These are phyloP conservation scores for Ploceus nigricollis DNA, from an alignment of 2,113 vertebrate genomes.

Conservation along the genomic window DNA sequence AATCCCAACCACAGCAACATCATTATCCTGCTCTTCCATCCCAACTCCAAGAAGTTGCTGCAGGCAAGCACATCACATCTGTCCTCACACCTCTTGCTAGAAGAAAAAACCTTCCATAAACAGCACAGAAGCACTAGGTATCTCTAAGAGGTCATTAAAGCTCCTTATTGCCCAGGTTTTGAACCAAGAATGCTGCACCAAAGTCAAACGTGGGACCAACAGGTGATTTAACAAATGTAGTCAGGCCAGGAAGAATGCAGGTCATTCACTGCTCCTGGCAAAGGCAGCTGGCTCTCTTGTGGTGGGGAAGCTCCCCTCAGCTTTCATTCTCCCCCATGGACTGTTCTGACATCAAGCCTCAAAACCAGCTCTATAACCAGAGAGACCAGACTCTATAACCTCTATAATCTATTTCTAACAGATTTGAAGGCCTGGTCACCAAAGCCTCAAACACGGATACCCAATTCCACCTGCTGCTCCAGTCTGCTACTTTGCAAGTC, in stretches of 20 bases:
- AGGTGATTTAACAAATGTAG: not conserved
- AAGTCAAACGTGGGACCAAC: fast-evolving
- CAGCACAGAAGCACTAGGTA: not conserved
- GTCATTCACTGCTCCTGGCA: not conserved
- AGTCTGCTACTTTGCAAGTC: not conserved
- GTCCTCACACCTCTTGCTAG: not conserved
- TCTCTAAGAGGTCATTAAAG: not conserved
- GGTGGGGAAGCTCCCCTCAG: not conserved
- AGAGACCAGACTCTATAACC: not conserved
- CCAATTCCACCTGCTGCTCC: not conserved
- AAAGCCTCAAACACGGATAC: not conserved
- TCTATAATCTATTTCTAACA: not conserved
- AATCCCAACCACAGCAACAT: not conserved
- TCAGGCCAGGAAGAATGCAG: not conserved
- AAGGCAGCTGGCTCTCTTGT: not conserved
- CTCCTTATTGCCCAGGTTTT: not conserved
- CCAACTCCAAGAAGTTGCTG: not conserved
- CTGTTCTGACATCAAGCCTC: not conserved
- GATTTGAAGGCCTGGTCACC: not conserved
- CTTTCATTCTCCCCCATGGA: not conserved
- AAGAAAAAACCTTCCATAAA: not conserved
- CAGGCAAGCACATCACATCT: not conserved
- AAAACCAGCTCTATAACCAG: not conserved
- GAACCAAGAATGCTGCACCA: not conserved
- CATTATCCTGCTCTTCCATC: not conserved